Evolutionary conservation across 1,140 invertebrate species (phyloP), one percentile per base, ranked within the genome.

Genomic region (Drosophila pectinifera): DNA sequence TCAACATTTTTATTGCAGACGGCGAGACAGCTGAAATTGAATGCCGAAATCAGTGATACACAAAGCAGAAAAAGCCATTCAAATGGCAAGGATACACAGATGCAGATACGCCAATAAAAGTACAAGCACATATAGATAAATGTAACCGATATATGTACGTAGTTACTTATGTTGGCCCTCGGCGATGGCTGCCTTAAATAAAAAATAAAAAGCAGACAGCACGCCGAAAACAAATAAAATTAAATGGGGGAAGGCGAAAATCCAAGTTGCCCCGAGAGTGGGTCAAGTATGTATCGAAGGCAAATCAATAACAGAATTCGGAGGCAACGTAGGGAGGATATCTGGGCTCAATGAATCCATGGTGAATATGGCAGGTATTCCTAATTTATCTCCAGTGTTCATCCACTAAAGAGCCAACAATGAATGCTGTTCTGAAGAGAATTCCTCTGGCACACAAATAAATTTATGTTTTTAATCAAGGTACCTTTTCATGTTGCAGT

Each of bases 211-310:
- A 16, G 3, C 10, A 4, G 31, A 24, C 51, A 58, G 31, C 65
- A 54, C 38, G 56, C 45, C 38, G 18, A 74, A 83, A 68, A 79
- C 58, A 70, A 78, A 76, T 76, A 76, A 83, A 79, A 79, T 82
- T 78, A 75, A 76, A 80, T 76, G 51, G 48, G 10, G 5, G 1
- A 62, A 59, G 56, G 59, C 34, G 42, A 59, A 64, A 45, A 57
- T 62, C 16, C 31, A 24, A 64, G 42, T 55, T 14, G 13, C 8
- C 18, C 16, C 14, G 2, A 22, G 45, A 70, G 16, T 41, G 55
- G 55, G 24, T 59, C 64, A 49, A 64, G 10, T 48, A 57, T 42
- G 36, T 45, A 53, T 13, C 56, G 8, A 54, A 57, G 51, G 43
- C 39, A 46, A 54, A 67, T 59, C 58, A 65, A 68, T 42, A 58